Evolutionary conservation across 92 coral and sea anemone genomes (phyloP).

Genomic region (Epizoanthus fatuus): DNA sequence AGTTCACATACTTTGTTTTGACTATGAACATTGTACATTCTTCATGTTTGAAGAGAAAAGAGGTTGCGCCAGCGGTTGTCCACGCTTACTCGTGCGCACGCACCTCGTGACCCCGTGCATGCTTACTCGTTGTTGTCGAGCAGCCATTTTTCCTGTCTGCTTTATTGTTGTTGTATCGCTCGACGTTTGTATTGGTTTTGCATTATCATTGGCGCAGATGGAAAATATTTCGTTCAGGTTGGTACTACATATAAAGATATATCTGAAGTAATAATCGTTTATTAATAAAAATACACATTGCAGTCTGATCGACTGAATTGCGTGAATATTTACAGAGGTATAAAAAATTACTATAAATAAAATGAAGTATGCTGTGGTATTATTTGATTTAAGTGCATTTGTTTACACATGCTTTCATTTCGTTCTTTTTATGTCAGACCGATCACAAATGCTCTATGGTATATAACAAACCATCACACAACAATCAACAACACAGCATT

Average conservation of each 20-base stretch:
- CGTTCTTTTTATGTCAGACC: constrained; percentile 37
- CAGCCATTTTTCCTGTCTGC: neutral
- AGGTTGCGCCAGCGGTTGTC: too few relatives aligned
- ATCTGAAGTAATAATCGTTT: neutral
- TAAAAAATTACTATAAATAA: too few relatives aligned
- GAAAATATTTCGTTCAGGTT: constrained; percentile 34
- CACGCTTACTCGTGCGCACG: too few relatives aligned
- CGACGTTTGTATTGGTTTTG: neutral
- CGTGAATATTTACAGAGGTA: constrained; percentile 6
- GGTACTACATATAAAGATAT: constrained; percentile 9
- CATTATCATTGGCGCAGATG: neutral
- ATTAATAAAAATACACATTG: constrained; percentile 19
- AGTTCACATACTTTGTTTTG: too few relatives aligned
- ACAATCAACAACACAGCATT: constrained; percentile 47
- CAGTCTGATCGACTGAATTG: constrained; percentile 20
- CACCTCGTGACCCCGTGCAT: too few relatives aligned
- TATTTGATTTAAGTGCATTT: neutral
- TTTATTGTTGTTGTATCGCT: neutral
- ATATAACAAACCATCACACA: constrained; percentile 57
- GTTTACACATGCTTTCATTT: constrained; percentile 9
- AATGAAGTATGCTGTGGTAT: too few relatives aligned
- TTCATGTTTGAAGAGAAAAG: too few relatives aligned
- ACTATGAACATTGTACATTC: too few relatives aligned
- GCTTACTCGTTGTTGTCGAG: too few relatives aligned
- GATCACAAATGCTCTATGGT: constrained; percentile 54